A percentile compares a stretch with the other conserved stretches of the same genome.
Conservation (phyloP, 2,888 invertebrate species). For the Acrobasis repandana region DNA sequence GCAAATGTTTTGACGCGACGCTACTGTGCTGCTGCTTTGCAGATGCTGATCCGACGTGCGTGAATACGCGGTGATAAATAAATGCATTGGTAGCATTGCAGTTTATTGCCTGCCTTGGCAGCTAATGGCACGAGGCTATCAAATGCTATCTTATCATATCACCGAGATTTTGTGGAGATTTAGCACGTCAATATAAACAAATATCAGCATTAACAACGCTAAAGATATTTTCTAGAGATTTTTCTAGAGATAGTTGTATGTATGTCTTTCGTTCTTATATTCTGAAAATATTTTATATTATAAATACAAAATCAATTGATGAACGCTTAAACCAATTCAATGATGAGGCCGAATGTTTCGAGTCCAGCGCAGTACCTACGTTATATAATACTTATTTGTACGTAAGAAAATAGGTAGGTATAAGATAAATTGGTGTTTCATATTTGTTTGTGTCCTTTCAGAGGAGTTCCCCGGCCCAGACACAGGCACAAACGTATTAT, state of each 20-base stretch:
- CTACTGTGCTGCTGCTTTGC: conserved; percentile 34
- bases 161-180: not conserved
- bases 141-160: not conserved
- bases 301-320: no score
- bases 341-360: no score
- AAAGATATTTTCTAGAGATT: not conserved
- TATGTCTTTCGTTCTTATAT: not conserved
- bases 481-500: no score
- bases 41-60: conserved; percentile 31
- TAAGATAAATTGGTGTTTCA: no score
- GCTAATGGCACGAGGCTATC: not conserved
- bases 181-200: not conserved
- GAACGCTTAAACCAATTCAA: no score
- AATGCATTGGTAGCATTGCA: conserved; percentile 3
- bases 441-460: no score
- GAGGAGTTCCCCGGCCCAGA: no score
- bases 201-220: not conserved
- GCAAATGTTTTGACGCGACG: conserved; percentile 46
- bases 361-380: no score
- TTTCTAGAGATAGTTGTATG: not conserved
- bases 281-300: no score
- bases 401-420: no score
- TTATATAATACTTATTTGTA: no score
- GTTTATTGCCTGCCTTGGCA: not conserved
- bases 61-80: conserved; percentile 27